Base-by-base conservation (phyloP, 2,888 invertebrate genomes). In the Leptarthrus brevirostris region DNA sequence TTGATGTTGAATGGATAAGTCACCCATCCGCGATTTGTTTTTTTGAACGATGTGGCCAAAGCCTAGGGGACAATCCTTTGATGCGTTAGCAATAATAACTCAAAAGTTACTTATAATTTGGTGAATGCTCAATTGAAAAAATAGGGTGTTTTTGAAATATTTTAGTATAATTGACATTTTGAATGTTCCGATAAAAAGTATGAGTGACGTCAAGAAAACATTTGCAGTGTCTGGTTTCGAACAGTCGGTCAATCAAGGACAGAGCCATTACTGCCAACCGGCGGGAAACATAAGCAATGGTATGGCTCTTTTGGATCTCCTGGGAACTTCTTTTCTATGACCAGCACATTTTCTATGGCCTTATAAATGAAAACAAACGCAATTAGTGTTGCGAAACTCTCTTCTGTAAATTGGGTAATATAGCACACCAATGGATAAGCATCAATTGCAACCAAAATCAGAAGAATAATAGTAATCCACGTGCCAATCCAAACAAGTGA, bases 361-460 rank as follows among this genome's bases (percentile, higher is more conserved):
- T 98, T 97, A 83, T 94, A 95, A 85, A 99, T 97, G 86, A 98
- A 99, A 82, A 99, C 99, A 81, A 98, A 93, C 36, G 98, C 97
- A 82, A 98, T 98, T 22, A 98, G 87, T 1, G 96, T 95, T 14
- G 98, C 98, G 82, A 98, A 98, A 84, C 97, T 97, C 86, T 98
- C 98, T 84, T 98, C 98, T 0, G 98, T 98, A 84, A 98, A 98
- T 77, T 98, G 90, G 10, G 98, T 99, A 79, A 98, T 98, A 83
- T 97, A 97, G 82, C 97, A 96, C 24, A 99, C 98, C 75, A 98
- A 87, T 54, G 97, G 97, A 83, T 96, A 96, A 6, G 97, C 95
- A 86, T 99, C 98, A 53, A 97, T 89, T 1, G 97, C 97, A 44
- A 97, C 96, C 80, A 99, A 87, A 71, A 93, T 87, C 47, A 98